These are phyloP conservation scores for Ceyx cyanopectus DNA, from an alignment of 2,113 vertebrate species.

Conservation along the genomic window DNA sequence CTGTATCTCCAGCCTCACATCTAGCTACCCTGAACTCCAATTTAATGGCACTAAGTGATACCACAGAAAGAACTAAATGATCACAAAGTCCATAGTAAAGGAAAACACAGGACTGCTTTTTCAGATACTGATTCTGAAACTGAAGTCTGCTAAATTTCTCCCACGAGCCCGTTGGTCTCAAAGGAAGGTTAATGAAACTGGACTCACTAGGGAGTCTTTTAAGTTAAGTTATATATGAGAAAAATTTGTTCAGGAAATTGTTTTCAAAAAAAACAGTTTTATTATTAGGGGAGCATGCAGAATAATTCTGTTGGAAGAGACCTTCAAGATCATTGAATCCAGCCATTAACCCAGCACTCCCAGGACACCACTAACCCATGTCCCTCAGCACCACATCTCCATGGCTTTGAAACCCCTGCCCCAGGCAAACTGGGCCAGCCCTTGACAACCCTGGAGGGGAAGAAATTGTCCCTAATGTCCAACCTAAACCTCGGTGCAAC, in stretches of 20 bases:
- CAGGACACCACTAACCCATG: neutral
- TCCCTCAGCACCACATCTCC: neutral
- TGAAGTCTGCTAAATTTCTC: slow-evolving; percentile 57
- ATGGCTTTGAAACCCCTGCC: neutral
- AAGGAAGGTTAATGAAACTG: slow-evolving; percentile 52
- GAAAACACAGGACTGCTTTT: slow-evolving; percentile 30
- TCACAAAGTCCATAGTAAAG: slow-evolving; percentile 17
- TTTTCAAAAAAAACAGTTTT: neutral
- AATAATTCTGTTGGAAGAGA: neutral
- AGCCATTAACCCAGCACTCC: neutral
- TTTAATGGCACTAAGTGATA: slow-evolving; percentile 38
- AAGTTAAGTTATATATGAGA: neutral
- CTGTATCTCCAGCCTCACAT: slow-evolving; percentile 28
- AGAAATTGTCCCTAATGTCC: neutral
- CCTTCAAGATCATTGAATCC: neutral
- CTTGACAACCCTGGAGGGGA: neutral
- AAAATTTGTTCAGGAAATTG: neutral
- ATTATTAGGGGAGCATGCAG: neutral
- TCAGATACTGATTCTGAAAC: slow-evolving; percentile 33
- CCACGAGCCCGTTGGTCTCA: slow-evolving; percentile 34
- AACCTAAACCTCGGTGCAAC: neutral
- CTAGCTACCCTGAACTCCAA: slow-evolving; percentile 44
- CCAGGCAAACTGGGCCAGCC: neutral
- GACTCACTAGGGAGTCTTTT: neutral
- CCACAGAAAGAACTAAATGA: slow-evolving; percentile 24